Conservation (phyloP, 35 echinoderm and acorn worm genomes). For the Apostichopus japonicus region DNA sequence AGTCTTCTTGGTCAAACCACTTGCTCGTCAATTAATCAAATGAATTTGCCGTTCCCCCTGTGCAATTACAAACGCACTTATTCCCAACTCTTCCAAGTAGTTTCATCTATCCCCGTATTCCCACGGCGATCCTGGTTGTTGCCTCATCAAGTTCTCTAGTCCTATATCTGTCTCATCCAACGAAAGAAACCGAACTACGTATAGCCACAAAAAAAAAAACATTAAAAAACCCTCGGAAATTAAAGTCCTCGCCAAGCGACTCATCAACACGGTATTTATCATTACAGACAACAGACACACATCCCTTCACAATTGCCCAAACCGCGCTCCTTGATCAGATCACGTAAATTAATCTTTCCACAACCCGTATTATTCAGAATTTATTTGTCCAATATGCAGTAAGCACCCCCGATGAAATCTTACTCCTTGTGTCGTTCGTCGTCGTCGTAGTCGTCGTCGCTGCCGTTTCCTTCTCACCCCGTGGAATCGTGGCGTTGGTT, state of each 20-base stretch:
- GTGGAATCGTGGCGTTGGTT: constrained; percentile 12
- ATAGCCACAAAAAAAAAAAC: too few species aligned
- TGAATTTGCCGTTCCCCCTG: background rate
- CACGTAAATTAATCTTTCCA: constrained; percentile 42
- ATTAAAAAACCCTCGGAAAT: background rate
- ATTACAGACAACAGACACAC: constrained; percentile 31
- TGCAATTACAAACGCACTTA: constrained; percentile 8
- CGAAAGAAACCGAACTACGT: too few species aligned
- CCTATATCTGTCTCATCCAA: background rate
- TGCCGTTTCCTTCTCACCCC: background rate
- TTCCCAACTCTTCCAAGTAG: background rate
- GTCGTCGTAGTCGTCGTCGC: too few species aligned
- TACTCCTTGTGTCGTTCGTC: background rate
- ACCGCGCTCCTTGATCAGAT: constrained; percentile 6
- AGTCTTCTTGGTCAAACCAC: constrained; percentile 6
- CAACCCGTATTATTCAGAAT: constrained; percentile 51
- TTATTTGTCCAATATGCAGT: constrained; percentile 2
- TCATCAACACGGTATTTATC: constrained; percentile 41
- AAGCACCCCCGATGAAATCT: constrained; percentile 20
- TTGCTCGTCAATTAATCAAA: constrained; percentile 19
- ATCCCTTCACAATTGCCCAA: constrained; percentile 21
- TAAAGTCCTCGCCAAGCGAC: constrained; percentile 15
- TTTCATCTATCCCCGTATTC: constrained; percentile 12
- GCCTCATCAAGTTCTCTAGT: constrained; percentile 14
- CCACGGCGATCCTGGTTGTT: constrained; percentile 5